Base-by-base conservation (phyloP, 2,113 vertebrate species). In the Anguilla rostrata region DNA sequence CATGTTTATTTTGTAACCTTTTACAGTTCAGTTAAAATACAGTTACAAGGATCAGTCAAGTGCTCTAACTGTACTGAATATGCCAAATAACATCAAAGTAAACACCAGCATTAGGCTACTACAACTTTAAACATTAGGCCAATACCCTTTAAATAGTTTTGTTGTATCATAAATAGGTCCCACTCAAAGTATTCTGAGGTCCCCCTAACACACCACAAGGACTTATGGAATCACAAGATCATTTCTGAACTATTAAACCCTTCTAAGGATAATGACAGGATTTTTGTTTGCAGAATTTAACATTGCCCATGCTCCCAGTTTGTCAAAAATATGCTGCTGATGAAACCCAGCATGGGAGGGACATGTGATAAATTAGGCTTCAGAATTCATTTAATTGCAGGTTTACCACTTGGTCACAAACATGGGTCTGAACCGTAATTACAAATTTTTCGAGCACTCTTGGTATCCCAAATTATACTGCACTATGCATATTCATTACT, bases 41-140 rank as follows among this genome's bases (percentile, higher is more conserved):
- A 34, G 18, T 66, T 66, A 75, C 71, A 75, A 2, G 71, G 71
- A n/a, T n/a, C 26, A 75, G 78, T 75, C 56, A 84, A 87, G 86
- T 81, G 56, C 84, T 83, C 81, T 83, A 26, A 78, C 82, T 75
- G 85, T 84, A 82, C 82, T 84, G 53, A 71, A 53, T 66, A 56
- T 81, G 46, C 57, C 53, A 29, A 46, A 20, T 34, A 43, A 81
- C 60, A 88, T 87, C 80, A 78, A 53, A 84, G 84, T 49, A 71
- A 86, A 75, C 40, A 84, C 46, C 49, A 41, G 39, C 20, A 6
- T 66, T 15, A 20, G 7, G 57, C 49, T 39, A 63, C n/a, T 22
- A 34, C 0, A 34, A 34, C 34, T 34, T 34, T 34, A 34, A 34
- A 34, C 34, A 34, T 34, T 34, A 34, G 34, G 34, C 34, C 34